Conservation (phyloP, 2,888 invertebrate genomes). For the Macrosiphum euphorbiae region DNA sequence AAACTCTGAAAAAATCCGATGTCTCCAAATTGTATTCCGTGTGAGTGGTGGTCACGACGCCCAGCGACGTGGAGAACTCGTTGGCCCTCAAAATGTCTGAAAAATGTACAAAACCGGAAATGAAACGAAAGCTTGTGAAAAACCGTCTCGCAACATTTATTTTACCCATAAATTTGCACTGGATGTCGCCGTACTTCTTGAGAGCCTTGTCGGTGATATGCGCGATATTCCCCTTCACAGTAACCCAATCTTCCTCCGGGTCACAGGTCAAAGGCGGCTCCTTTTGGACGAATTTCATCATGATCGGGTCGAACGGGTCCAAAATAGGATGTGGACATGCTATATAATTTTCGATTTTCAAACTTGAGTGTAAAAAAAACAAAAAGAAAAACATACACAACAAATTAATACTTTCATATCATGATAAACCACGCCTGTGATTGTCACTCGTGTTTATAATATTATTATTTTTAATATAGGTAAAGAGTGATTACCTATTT, state of each 20-base stretch:
- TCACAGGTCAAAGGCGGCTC: slow-evolving; percentile 78
- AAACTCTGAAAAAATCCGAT: slow-evolving; percentile 81
- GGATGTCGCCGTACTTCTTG: slow-evolving; percentile 70
- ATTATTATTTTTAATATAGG: not conserved
- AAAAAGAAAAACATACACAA: not conserved
- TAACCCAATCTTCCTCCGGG: slow-evolving; percentile 81
- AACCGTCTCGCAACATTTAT: not conserved
- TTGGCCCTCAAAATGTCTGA: slow-evolving; percentile 79
- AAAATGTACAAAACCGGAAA: not conserved
- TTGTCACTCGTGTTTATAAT: not conserved
- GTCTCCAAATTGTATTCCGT: slow-evolving; percentile 76
- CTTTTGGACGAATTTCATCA: slow-evolving; percentile 79
- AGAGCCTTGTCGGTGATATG: slow-evolving; percentile 73
- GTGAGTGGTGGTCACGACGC: slow-evolving; percentile 73
- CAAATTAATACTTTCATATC: not conserved
- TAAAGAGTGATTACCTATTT: not conserved
- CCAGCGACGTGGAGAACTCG: slow-evolving; percentile 76
- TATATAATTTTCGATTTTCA: slow-evolving; percentile 16
- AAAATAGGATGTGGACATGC: slow-evolving; percentile 77
- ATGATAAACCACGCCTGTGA: not conserved
- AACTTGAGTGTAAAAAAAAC: slow-evolving; percentile 11
- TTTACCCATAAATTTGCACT: slow-evolving; percentile 74
- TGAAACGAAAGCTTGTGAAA: not conserved
- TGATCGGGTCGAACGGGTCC: slow-evolving; percentile 79
- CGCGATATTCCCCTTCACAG: slow-evolving; percentile 77